Base-by-base conservation (phyloP, 2,888 invertebrate species). In the Caenorhabditis doughertyi region DNA sequence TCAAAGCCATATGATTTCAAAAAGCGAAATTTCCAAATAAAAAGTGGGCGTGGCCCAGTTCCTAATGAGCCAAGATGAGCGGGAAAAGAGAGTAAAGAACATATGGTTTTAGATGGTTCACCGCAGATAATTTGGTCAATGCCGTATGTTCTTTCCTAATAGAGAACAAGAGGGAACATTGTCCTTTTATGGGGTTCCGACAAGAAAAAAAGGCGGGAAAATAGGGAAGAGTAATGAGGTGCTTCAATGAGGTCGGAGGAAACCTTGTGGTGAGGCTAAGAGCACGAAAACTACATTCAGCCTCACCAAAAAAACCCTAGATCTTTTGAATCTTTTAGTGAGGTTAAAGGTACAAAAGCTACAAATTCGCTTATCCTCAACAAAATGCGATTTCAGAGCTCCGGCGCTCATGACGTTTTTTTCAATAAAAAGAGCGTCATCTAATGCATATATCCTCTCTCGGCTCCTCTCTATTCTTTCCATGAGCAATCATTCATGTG, bases 401-500 rank as follows among this genome's bases (percentile, higher is more conserved):
- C n/a, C n/a, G n/a, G n/a, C n/a, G n/a, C n/a, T n/a, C n/a, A n/a
- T n/a, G n/a, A n/a, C n/a, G n/a, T n/a, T n/a, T n/a, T n/a, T n/a
- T n/a, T n/a, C n/a, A n/a, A n/a, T n/a, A n/a, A n/a, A n/a, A n/a
- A n/a, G n/a, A n/a, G n/a, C n/a, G 9, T 32, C 9, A 32, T 32
- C 9, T 32, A 32, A 39, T 2, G 2, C 9, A 39, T 9, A 5
- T 39, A 39, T 39, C 13, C 39, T n/a, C n/a, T n/a, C n/a, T n/a
- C n/a, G n/a, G n/a, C n/a, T n/a, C n/a, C n/a, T n/a, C 39, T 2
- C 39, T 32, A 9, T 32, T 32, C 39, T 39, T 62, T 44, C 25
- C 44, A 13, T n/a, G 42, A 35, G 72, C 64, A 44, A 73, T 73
- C 72, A 62, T 9, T 73, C 72, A 73, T 73, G 72, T 73, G 72